Evolutionary conservation across 2,888 invertebrate genomes (phyloP).

Genomic region (Pammene aurita): DNA sequence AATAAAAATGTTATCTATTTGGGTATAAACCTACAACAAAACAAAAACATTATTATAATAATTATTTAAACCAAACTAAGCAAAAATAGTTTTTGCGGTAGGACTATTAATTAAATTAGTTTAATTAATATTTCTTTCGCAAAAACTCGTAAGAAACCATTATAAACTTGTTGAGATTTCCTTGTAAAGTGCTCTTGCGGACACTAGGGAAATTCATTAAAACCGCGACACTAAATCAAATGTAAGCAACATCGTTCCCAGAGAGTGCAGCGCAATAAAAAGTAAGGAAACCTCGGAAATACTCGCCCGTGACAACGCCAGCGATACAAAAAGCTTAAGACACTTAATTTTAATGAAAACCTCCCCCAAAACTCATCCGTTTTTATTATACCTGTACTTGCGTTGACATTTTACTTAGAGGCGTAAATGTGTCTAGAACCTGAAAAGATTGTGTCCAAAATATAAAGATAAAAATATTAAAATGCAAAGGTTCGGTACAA

Average conservation of each 20-base stretch:
- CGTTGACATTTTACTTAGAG: slow-evolving; percentile 24
- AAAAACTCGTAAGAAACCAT: background rate
- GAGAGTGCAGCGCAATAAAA: slow-evolving; percentile 37
- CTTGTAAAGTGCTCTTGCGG: slow-evolving; percentile 6
- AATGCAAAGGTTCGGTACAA: no score
- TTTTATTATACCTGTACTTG: slow-evolving; percentile 39
- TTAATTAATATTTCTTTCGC: no score
- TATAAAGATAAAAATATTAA: no score
- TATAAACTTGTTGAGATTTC: background rate
- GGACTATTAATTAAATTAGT: no score
- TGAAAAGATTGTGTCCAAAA: background rate
- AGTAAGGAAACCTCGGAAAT: slow-evolving; percentile 16
- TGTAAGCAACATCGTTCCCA: slow-evolving; percentile 29
- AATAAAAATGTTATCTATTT: no score
- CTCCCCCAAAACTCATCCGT: slow-evolving; percentile 38
- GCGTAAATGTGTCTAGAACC: slow-evolving; percentile 2
- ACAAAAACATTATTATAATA: no score
- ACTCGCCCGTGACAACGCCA: slow-evolving; percentile 20
- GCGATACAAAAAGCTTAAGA: slow-evolving; percentile 25
- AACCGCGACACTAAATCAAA: slow-evolving; percentile 36
- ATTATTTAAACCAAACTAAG: no score
- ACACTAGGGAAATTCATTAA: slow-evolving; percentile 33
- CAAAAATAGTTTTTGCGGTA: no score
- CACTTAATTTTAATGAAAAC: slow-evolving; percentile 40
- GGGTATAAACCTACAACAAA: no score